phyloP scores from a whole-genome alignment of 2,888 invertebrate species.

The Orchesella flavescens region DNA sequence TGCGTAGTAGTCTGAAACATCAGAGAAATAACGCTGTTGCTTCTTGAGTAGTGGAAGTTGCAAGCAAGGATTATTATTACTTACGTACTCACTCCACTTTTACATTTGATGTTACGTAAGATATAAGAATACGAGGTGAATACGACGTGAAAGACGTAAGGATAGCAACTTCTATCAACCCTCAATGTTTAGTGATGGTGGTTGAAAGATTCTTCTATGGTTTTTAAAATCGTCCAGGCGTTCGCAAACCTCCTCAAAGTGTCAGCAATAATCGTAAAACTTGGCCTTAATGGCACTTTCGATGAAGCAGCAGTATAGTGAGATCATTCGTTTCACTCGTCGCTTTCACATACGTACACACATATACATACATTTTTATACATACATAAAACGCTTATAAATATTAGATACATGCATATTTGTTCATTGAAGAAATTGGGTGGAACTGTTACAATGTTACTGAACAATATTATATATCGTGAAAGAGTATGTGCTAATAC shows the following conservation, averaged over 20 bases:
- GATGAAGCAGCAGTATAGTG: constrained; percentile 63
- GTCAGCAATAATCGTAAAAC: constrained; percentile 72
- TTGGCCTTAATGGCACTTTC: constrained; percentile 70
- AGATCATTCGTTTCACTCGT: constrained; percentile 27
- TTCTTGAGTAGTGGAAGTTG: too few species aligned
- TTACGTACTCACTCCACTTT: too few species aligned
- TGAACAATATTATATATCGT: too few species aligned
- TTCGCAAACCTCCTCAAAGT: constrained; percentile 71
- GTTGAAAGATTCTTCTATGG: constrained; percentile 4
- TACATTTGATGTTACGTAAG: too few species aligned
- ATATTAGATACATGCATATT: neutral
- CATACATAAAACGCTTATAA: too few species aligned
- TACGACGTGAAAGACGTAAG: neutral
- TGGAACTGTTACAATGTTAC: too few species aligned
- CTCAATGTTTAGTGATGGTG: neutral
- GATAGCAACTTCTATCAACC: neutral
- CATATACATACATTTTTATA: neutral
- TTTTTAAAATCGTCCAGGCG: constrained; percentile 50
- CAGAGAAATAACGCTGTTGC: too few species aligned
- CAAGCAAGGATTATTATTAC: too few species aligned
- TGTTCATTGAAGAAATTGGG: too few species aligned
- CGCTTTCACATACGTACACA: neutral
- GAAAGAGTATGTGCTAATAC: too few species aligned
- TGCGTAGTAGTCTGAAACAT: too few species aligned
- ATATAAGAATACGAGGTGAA: neutral